phyloP scores from a whole-genome alignment of 2,113 vertebrate species.

The human (Homo sapiens) region DNA sequence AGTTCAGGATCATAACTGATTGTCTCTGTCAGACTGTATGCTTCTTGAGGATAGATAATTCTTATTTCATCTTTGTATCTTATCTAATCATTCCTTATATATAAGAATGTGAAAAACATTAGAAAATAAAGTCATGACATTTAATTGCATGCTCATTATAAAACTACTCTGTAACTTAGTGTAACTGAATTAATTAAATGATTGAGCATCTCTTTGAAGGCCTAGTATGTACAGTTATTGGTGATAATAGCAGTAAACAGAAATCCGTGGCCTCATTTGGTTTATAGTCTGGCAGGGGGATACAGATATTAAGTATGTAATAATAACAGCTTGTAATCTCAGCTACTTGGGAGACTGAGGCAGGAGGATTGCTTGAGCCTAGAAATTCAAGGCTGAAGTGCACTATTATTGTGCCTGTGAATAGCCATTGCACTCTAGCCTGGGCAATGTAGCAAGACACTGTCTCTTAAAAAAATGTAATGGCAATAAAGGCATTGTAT shows the following conservation, averaged over 20 bases:
- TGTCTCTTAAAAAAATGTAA: not conserved
- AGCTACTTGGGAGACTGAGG: not conserved
- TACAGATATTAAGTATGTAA: not conserved
- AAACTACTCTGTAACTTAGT: not conserved
- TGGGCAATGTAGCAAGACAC: not conserved
- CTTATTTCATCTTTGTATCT: not conserved
- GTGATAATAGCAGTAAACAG: not conserved
- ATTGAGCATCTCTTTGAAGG: not conserved
- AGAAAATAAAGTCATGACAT: not conserved
- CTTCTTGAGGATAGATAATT: not conserved
- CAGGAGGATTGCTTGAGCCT: not conserved
- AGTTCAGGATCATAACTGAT: not conserved
- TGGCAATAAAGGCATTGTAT: not conserved
- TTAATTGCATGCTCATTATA: not conserved
- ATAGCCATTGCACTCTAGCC: not conserved
- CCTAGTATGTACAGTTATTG: not conserved
- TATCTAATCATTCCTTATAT: slow-evolving; percentile 34
- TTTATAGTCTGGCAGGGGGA: not conserved
- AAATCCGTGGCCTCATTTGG: not conserved
- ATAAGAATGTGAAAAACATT: not conserved
- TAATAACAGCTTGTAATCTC: not conserved
- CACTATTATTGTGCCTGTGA: not conserved
- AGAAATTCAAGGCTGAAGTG: not conserved
- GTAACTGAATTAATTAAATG: not conserved
- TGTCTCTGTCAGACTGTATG: not conserved